These are phyloP conservation scores for Poecilia gillii DNA, from an alignment of 2,797 vertebrate species.

Conservation along the genomic window DNA sequence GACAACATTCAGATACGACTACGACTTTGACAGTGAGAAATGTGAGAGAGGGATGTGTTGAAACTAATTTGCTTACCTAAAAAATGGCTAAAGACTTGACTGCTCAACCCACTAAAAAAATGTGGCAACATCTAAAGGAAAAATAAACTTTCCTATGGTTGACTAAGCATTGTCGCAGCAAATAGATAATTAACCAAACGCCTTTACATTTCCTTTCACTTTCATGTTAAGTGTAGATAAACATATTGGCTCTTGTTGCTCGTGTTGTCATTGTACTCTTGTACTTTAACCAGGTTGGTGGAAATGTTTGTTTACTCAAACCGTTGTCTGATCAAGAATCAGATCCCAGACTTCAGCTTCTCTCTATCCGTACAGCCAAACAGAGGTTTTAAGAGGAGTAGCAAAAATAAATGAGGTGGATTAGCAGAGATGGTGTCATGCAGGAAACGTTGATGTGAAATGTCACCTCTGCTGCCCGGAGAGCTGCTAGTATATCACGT, in stretches of 20 bases:
- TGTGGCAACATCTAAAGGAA: background rate
- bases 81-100: background rate
- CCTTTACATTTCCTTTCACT: background rate
- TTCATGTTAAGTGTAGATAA: background rate
- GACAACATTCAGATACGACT: background rate
- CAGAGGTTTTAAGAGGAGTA: background rate
- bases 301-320: background rate
- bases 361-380: background rate
- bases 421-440: background rate
- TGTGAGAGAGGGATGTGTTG: background rate
- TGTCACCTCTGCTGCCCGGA: background rate
- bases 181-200: background rate
- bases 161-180: background rate
- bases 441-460: background rate
- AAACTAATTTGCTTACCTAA: background rate
- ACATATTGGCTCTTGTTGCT: background rate
- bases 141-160: background rate
- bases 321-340: background rate
- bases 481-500: background rate
- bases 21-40: background rate
- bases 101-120: background rate
- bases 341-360: background rate
- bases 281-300: background rate
- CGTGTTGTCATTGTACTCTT: background rate
- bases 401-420: background rate